Evolutionary conservation across 2,797 vertebrate genomes (phyloP).

Genomic region (Epinephelus awoara): DNA sequence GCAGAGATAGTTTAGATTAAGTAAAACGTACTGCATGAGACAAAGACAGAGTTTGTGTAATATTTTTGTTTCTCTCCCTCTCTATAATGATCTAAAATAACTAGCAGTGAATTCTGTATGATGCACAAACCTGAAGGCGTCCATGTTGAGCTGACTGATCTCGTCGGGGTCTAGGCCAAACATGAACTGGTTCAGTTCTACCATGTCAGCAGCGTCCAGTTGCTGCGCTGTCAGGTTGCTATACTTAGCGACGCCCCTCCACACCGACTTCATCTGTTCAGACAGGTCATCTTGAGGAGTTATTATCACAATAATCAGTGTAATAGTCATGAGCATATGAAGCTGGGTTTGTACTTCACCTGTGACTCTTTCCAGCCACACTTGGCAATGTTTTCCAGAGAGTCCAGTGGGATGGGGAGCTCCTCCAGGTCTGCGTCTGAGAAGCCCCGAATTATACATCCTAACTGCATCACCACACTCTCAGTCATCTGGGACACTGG

Average conservation of each 20-base stretch:
- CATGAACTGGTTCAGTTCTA: constrained; percentile 77
- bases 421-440: constrained; percentile 62
- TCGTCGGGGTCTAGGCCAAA: constrained; percentile 79
- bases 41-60: neutral
- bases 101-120: neutral
- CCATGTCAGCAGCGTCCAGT: constrained; percentile 74
- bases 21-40: neutral
- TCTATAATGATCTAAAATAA: neutral
- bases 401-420: constrained; percentile 73
- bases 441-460: constrained; percentile 80
- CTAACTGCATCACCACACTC: constrained; percentile 61
- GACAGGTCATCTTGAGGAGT: neutral
- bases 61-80: neutral
- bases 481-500: constrained; percentile 66
- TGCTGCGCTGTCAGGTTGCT: constrained; percentile 48
- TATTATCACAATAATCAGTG: neutral
- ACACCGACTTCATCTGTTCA: constrained; percentile 72
- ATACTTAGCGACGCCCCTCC: constrained; percentile 58
- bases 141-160: constrained; percentile 60
- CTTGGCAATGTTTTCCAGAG: constrained; percentile 62
- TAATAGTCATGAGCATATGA: neutral
- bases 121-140: constrained; percentile 77
- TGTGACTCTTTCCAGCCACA: constrained; percentile 81
- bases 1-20: neutral
- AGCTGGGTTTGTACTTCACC: constrained; percentile 62